A percentile compares a stretch with the other conserved stretches of the same genome.
Conservation (phyloP, 2,888 invertebrate genomes). For the Calameuta idolon region DNA sequence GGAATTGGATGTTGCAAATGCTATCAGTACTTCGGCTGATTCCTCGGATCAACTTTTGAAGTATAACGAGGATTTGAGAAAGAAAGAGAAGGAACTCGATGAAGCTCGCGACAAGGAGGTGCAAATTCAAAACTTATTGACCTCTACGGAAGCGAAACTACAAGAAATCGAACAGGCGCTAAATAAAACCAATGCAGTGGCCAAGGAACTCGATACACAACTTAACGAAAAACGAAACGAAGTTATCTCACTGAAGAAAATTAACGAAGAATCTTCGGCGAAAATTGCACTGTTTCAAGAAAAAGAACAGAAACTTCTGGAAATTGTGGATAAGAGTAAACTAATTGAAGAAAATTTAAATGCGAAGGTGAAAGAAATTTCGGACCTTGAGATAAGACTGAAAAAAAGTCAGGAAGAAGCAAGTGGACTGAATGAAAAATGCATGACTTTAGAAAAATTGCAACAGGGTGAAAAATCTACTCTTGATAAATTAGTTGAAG, state of each 20-base stretch:
- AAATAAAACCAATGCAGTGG: constrained; percentile 30
- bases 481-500: constrained; percentile 37
- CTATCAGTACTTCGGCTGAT: constrained; percentile 74
- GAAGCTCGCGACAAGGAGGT: constrained; percentile 46
- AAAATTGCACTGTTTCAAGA: constrained; percentile 34
- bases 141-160: constrained; percentile 43
- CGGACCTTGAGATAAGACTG: constrained; percentile 43
- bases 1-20: constrained; percentile 72
- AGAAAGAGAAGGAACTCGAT: constrained; percentile 63
- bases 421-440: constrained; percentile 31
- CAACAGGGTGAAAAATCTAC: constrained; percentile 67
- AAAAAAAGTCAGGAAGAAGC: constrained; percentile 39
- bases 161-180: constrained; percentile 37
- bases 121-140: constrained; percentile 45
- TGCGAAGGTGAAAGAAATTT: constrained; percentile 66
- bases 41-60: constrained; percentile 68
- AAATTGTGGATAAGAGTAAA: constrained; percentile 45
- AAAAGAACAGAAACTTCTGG: constrained; percentile 38
- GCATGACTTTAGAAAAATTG: constrained; percentile 68
- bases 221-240: constrained; percentile 40
- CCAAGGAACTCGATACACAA: constrained; percentile 41
- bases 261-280: constrained; percentile 31
- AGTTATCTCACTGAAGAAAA: constrained; percentile 37
- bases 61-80: constrained; percentile 60
- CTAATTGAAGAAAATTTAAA: constrained; percentile 69